These are phyloP conservation scores for Eufriesea mexicana DNA, from an alignment of 1,140 invertebrate species.

Conservation along the genomic window DNA sequence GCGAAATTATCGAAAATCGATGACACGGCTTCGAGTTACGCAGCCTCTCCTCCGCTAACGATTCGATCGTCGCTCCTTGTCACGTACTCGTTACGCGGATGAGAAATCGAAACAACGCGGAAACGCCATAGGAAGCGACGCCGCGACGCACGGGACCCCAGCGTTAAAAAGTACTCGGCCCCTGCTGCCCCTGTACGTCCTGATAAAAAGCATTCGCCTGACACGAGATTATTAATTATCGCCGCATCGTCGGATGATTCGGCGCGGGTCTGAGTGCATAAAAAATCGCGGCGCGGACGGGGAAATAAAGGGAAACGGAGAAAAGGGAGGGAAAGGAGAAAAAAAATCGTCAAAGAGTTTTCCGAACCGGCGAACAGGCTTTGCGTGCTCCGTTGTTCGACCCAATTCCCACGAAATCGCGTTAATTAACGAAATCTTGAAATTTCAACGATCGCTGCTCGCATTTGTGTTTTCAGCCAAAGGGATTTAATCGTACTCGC, in stretches of 20 bases:
- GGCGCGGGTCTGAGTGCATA: no score
- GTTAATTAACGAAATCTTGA: slow-evolving; percentile 5
- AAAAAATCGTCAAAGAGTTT: no score
- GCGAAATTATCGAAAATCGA: slow-evolving; percentile 40
- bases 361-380: no score
- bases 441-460: not conserved
- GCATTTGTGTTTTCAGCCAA: no score
- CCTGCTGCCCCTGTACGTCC: not conserved
- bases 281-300: not conserved
- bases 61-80: not conserved
- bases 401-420: not conserved
- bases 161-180: not conserved
- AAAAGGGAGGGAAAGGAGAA: no score
- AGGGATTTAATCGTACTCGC: not conserved
- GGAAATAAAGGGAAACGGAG: no score
- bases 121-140: not conserved
- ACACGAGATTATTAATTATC: not conserved
- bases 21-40: slow-evolving; percentile 27
- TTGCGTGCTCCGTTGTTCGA: not conserved
- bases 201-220: not conserved
- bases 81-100: slow-evolving; percentile 8
- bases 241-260: not conserved
- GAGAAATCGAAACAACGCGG: not conserved
- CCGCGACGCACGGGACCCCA: not conserved
- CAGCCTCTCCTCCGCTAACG: slow-evolving; percentile 13